Conservation (phyloP, 1,140 invertebrate species). For the Brachionus rubens region DNA sequence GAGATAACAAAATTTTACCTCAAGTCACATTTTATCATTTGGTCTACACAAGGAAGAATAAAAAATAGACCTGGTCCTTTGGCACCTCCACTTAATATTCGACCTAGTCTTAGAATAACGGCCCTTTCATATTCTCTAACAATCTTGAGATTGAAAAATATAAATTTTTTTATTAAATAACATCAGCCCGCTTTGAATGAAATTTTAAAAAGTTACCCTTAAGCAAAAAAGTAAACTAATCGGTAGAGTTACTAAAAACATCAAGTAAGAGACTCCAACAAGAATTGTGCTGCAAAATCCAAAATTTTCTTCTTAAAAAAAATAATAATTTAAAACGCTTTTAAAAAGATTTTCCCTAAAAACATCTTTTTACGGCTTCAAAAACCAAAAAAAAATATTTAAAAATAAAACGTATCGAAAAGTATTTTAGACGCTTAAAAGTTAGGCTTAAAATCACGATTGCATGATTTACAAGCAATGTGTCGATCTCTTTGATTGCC, state of each 20-base stretch:
- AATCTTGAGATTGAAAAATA: background rate
- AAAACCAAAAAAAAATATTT: too few relatives aligned
- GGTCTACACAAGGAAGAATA: slow-evolving; percentile 47
- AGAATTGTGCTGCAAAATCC: background rate
- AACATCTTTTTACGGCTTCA: too few relatives aligned
- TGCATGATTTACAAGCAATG: too few relatives aligned
- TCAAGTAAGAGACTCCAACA: background rate
- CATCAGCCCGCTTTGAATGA: too few relatives aligned
- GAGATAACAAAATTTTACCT: background rate
- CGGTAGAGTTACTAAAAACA: slow-evolving; percentile 19
- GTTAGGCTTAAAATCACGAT: too few relatives aligned
- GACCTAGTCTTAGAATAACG: slow-evolving; percentile 46
- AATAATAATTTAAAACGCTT: background rate
- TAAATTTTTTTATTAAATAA: background rate
- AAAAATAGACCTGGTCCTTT: slow-evolving; percentile 48
- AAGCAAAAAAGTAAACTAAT: slow-evolving; percentile 11
- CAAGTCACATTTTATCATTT: slow-evolving; percentile 45
- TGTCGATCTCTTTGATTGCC: too few relatives aligned
- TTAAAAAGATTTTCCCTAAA: background rate
- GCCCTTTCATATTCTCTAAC: slow-evolving; percentile 46
- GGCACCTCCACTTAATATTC: background rate
- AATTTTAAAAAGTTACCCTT: slow-evolving; percentile 23
- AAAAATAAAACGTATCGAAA: too few relatives aligned
- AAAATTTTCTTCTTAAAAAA: background rate
- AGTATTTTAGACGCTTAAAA: too few relatives aligned